phyloP scores from a whole-genome alignment of 2,888 invertebrate genomes.

The Acanthacorydalis orientalis region DNA sequence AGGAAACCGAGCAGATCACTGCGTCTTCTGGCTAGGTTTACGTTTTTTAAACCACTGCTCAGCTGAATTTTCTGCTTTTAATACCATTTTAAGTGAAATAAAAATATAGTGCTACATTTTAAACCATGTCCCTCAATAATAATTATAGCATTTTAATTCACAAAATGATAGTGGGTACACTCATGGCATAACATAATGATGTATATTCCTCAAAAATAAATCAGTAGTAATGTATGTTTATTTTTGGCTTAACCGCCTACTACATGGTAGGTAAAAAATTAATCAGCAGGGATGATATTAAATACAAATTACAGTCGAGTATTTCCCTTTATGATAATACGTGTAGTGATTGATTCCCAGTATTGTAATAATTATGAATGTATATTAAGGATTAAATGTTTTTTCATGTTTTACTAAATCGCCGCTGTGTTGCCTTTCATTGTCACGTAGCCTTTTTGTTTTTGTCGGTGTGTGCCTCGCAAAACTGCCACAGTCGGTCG shows the following conservation, averaged over 20 bases:
- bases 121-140: background rate
- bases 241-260: background rate
- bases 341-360: constrained; percentile 1
- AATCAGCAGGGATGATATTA: too few species aligned
- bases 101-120: background rate
- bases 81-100: constrained; percentile 1
- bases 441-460: constrained; percentile 1
- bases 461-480: constrained; percentile 6
- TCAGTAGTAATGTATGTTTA: background rate
- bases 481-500: background rate
- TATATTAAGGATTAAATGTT: background rate
- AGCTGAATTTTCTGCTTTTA: background rate
- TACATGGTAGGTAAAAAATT: background rate
- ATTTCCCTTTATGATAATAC: background rate
- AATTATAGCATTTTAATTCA: background rate
- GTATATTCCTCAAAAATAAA: background rate
- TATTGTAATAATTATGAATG: background rate
- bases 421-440: constrained; percentile 18
- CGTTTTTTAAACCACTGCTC: background rate
- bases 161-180: too few species aligned
- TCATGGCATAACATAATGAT: too few species aligned
- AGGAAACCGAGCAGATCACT: constrained; percentile 35
- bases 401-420: constrained; percentile 9
- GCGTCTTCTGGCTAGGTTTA: constrained; percentile 46
- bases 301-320: too few species aligned